phyloP scores from a whole-genome alignment of 2,797 vertebrate species.

The Myotis planiceps region DNA sequence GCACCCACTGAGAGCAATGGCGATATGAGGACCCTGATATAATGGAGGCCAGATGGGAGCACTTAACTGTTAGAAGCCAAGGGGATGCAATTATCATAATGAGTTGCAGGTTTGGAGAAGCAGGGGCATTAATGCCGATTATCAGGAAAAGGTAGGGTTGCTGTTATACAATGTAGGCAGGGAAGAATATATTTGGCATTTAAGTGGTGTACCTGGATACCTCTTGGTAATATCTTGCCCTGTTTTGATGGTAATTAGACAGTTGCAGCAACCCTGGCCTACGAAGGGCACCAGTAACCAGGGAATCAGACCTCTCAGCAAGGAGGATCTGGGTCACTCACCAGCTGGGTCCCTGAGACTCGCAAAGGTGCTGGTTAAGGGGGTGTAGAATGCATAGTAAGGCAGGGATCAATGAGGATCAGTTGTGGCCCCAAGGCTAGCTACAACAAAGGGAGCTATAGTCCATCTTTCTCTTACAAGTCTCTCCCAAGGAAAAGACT shows the following conservation, averaged over 20 bases:
- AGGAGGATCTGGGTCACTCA: neutral
- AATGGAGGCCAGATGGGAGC: neutral
- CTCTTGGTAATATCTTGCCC: neutral
- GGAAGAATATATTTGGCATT: neutral
- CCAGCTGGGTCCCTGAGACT: neutral
- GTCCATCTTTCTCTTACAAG: neutral
- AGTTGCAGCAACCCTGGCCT: neutral
- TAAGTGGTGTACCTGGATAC: neutral
- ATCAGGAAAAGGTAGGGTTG: neutral
- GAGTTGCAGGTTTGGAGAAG: neutral
- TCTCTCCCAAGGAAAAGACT: neutral
- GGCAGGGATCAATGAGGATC: neutral
- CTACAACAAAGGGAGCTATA: neutral
- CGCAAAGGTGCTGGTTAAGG: neutral
- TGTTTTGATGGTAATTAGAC: neutral
- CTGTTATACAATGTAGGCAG: neutral
- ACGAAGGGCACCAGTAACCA: neutral
- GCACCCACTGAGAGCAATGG: neutral
- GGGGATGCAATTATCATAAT: neutral
- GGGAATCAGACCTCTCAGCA: neutral
- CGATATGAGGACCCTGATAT: neutral
- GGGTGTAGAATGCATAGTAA: neutral
- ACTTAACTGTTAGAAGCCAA: neutral
- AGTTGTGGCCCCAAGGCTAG: neutral
- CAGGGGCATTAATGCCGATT: neutral